phyloP scores from a whole-genome alignment of 30 jellyfish, hydroid and myxozoan genomes.

The Turritopsis dohrnii region DNA sequence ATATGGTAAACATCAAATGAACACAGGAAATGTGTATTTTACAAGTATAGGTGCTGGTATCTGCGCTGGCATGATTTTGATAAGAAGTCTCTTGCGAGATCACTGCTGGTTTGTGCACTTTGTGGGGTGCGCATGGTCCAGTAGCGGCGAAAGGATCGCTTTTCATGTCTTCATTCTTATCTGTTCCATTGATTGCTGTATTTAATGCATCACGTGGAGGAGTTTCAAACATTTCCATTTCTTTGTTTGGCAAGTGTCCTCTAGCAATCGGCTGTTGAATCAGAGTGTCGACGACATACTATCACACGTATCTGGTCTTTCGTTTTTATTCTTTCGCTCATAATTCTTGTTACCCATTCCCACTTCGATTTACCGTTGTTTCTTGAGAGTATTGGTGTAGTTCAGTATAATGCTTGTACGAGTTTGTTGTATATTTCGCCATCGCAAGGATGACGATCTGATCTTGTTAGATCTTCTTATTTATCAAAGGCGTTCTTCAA shows the following conservation, averaged over 20 bases:
- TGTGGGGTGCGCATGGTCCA: neutral
- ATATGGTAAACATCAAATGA: conserved; percentile 15
- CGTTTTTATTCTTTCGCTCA: conserved; percentile 7
- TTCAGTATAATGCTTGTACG: neutral
- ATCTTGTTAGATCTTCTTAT: neutral
- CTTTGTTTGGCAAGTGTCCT: neutral
- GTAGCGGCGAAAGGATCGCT: neutral
- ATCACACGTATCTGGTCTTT: conserved; percentile 16
- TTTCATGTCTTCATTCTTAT: neutral
- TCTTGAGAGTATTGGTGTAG: neutral
- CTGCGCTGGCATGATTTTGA: neutral
- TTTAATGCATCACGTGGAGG: neutral
- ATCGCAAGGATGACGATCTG: neutral
- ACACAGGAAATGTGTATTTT: neutral
- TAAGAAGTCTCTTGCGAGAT: neutral
- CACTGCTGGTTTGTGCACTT: conserved; percentile 3
- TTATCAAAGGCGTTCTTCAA: neutral
- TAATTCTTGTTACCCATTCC: conserved; percentile 20
- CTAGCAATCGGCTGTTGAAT: neutral
- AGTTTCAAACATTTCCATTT: conserved; percentile 6
- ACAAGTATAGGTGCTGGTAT: neutral
- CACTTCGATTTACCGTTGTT: neutral
- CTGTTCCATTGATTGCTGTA: neutral
- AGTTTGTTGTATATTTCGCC: neutral
- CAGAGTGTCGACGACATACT: conserved; percentile 17